A percentile compares a stretch with the other conserved stretches of the same genome.
phyloP scores from a whole-genome alignment of 2,888 invertebrate species.

The Carpatolechia fugitivella region DNA sequence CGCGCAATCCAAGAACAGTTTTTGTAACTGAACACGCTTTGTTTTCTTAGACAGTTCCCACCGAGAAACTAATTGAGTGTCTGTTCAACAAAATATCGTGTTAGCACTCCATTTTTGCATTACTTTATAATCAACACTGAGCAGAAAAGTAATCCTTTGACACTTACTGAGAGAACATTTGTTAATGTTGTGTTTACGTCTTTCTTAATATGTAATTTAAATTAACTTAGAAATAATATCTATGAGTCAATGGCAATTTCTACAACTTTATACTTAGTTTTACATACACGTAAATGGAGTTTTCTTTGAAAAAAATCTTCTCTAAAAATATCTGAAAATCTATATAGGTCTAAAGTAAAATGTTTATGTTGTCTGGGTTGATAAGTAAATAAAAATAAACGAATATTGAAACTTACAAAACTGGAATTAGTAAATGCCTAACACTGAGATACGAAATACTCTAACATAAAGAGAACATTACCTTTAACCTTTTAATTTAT shows the following conservation, averaged over 20 bases:
- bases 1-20: constrained; percentile 57
- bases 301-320: no score
- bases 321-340: no score
- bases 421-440: no score
- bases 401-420: no score
- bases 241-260: no score
- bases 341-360: no score
- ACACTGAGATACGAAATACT: not conserved
- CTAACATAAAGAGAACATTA: constrained; percentile 20
- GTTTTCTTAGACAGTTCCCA: constrained; percentile 76
- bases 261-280: no score
- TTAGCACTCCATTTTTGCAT: constrained; percentile 59
- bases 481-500: constrained; percentile 56
- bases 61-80: constrained; percentile 72
- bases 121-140: constrained; percentile 40
- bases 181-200: not conserved
- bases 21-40: constrained; percentile 73
- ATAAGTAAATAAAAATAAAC: no score
- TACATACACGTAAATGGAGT: no score
- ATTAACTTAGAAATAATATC: no score
- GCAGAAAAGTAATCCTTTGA: not conserved
- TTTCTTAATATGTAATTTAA: not conserved
- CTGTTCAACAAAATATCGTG: constrained; percentile 66
- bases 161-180: not conserved
- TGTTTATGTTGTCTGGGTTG: no score